phyloP scores from a whole-genome alignment of 30 jellyfish, hydroid and myxozoan genomes.

The Hydractinia echinata region DNA sequence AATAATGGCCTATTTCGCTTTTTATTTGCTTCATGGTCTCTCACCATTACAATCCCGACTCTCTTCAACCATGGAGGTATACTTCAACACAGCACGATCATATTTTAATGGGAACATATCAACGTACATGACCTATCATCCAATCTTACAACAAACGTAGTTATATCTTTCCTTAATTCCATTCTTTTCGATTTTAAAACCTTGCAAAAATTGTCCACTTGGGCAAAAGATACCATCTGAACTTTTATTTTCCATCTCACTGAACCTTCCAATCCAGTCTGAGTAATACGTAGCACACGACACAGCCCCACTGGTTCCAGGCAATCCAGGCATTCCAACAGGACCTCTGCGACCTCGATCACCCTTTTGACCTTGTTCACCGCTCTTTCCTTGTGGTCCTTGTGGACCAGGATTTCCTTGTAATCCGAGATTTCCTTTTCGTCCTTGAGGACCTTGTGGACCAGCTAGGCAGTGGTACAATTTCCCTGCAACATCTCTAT shows the following conservation, averaged over 20 bases:
- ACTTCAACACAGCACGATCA: no score
- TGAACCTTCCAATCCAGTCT: slow-evolving; percentile 61
- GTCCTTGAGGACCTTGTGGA: slow-evolving; percentile 66
- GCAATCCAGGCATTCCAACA: slow-evolving; percentile 92
- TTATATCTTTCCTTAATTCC: slow-evolving; percentile 55
- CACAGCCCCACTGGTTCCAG: slow-evolving; percentile 74
- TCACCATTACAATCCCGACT: no score
- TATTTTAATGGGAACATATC: no score
- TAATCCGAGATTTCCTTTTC: slow-evolving; percentile 26
- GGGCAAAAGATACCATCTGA: slow-evolving; percentile 55
- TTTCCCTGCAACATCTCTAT: slow-evolving; percentile 1
- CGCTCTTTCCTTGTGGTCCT: slow-evolving; percentile 55
- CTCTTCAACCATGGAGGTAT: no score
- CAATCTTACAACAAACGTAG: slow-evolving; percentile 58
- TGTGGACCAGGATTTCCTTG: slow-evolving; percentile 25
- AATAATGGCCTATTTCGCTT: no score
- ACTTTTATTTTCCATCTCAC: slow-evolving; percentile 38
- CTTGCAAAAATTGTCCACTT: slow-evolving; percentile 73
- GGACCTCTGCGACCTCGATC: slow-evolving; percentile 82
- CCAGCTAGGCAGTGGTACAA: slow-evolving; percentile 48
- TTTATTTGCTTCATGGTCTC: no score
- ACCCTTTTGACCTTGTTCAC: slow-evolving; percentile 61
- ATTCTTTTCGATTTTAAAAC: slow-evolving; percentile 59
- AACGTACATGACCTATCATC: no score
- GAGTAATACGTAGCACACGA: slow-evolving; percentile 58